Conservation (phyloP, 1,140 invertebrate genomes). For the Cherax quadricarinatus region DNA sequence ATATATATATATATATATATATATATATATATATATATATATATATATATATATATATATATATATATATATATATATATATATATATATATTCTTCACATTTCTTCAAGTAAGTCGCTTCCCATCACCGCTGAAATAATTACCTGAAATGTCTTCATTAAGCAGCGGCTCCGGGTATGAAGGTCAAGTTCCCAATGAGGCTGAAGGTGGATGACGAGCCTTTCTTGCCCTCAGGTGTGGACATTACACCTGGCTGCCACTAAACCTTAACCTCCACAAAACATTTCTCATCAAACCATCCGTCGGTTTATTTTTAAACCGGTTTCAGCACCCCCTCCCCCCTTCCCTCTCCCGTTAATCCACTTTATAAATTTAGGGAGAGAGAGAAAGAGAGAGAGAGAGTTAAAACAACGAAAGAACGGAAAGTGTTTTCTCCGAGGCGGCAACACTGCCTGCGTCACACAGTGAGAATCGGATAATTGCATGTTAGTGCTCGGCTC, state of each 20-base stretch:
- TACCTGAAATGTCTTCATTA: constrained; percentile 41
- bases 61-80: constrained; percentile 15
- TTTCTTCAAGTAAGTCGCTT: not conserved
- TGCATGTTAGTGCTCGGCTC: constrained; percentile 55
- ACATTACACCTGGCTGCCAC: not conserved
- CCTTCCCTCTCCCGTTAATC: too few species aligned
- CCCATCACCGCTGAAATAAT: not conserved
- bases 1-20: constrained; percentile 1
- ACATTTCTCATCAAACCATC: too few species aligned
- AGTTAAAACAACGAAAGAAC: not conserved
- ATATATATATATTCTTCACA: not conserved
- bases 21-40: constrained; percentile 10
- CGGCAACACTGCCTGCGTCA: constrained; percentile 46
- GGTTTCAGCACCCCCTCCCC: too few species aligned
- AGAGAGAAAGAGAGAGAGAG: too few species aligned
- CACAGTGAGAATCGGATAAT: constrained; percentile 67
- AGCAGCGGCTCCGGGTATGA: not conserved
- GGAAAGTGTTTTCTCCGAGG: not conserved
- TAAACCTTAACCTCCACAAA: too few species aligned
- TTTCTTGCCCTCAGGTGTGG: not conserved
- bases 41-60: constrained; percentile 1
- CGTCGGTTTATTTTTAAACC: too few species aligned
- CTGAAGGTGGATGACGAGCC: not conserved
- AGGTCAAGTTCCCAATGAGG: not conserved
- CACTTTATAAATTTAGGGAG: too few species aligned